Evolutionary conservation across 2,888 invertebrate genomes (phyloP), one percentile per base, ranked within the genome.

Genomic region (Serripes groenlandicus): DNA sequence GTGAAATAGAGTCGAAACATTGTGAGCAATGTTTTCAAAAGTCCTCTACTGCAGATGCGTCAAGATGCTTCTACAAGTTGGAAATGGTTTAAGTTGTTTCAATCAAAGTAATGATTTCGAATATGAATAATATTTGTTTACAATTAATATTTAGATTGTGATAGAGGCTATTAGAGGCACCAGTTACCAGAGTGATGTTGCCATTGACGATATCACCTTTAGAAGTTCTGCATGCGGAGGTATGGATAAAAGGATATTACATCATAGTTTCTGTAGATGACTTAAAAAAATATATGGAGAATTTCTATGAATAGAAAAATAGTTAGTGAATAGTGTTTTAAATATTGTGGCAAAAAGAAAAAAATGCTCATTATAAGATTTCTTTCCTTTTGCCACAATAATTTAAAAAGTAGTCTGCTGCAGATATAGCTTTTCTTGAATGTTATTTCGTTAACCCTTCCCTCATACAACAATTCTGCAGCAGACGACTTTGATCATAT

Each of bases 161-260:
- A 79, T 93, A n/a, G 90, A 92, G 60, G 92, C 88, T 18, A 87
- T 91, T 0, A 77, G 91, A 11, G 93, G 93, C 21, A 76, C 75
- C 21, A 88, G 83, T 60, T 90, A 90, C 81, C 74, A 34, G 18
- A 91, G 92, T 49, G 92, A 91, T 42, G 90, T 92, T 30, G 91
- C 92, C n/a, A 78, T 92, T 68, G 92, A 92, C 83, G 92, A 92
- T 62, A 77, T 92, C 42, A 78, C 80, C 21, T 90, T 92, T 71
- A 88, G 88, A n/a, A 78, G 80, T 11, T 86, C 88, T 11, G 28
- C 56, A 1, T 92, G 92, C 79, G 73, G 80, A 74, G 72, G 92
- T 92, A 80, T 86, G 88, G 83, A 7, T 37, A n/a, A n/a, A n/a
- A n/a, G n/a, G n/a, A n/a, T n/a, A n/a, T n/a, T n/a, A n/a, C n/a